Evolutionary conservation across 1,140 invertebrate genomes (phyloP).

Genomic region (Drosophila funebris): DNA sequence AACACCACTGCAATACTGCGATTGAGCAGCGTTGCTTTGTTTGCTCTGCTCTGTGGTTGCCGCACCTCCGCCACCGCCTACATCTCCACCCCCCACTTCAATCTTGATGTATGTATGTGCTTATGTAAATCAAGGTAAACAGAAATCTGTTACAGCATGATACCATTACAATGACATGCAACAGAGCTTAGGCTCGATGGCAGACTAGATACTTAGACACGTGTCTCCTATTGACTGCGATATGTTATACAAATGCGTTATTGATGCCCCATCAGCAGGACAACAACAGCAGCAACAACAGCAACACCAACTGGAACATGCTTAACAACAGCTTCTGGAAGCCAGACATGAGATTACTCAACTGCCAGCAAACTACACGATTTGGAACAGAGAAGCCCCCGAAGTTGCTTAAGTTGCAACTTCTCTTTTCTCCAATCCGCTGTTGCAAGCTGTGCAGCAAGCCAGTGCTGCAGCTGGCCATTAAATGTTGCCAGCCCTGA

Average conservation of each 20-base stretch:
- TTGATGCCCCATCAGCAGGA: conserved; percentile 66
- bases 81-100: background rate
- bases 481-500: conserved; percentile 42
- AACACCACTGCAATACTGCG: conserved; percentile 26
- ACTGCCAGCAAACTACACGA: conserved; percentile 7
- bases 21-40: conserved; percentile 62
- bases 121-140: conserved; percentile 81
- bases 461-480: conserved; percentile 19
- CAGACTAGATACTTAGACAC: conserved; percentile 73
- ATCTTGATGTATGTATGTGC: no score
- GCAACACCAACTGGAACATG: conserved; percentile 8
- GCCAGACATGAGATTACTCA: conserved; percentile 3
- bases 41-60: conserved; percentile 57
- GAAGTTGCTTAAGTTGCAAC: conserved; percentile 3
- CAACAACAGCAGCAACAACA: conserved; percentile 21
- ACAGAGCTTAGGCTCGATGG: conserved; percentile 38
- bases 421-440: background rate
- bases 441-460: background rate
- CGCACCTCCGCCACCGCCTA: no score
- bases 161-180: conserved; percentile 78
- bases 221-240: conserved; percentile 73
- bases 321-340: background rate
- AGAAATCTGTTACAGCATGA: conserved; percentile 76
- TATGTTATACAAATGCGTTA: conserved; percentile 80
- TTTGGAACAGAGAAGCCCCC: conserved; percentile 2